Conservation (phyloP, 2,888 invertebrate genomes). For the Sepioteuthis lessoniana region DNA sequence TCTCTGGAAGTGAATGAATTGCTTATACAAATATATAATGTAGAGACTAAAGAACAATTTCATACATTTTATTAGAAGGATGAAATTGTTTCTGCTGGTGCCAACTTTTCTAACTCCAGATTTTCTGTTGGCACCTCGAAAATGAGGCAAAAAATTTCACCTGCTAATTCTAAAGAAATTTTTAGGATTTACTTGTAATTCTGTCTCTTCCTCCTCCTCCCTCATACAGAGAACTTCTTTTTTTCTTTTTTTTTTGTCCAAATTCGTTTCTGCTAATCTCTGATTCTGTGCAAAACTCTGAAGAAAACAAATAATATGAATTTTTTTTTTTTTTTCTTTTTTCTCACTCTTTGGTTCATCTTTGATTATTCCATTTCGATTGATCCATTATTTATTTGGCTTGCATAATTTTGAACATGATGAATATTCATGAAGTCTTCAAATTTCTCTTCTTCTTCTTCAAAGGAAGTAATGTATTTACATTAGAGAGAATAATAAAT, state of each 20-base stretch:
- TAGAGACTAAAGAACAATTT: too few species aligned
- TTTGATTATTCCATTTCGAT: neutral
- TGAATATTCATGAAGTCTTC: too few species aligned
- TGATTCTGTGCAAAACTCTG: neutral
- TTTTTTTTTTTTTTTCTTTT: neutral
- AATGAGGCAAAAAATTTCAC: neutral
- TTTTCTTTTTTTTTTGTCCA: neutral
- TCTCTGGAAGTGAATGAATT: too few species aligned
- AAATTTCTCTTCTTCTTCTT: too few species aligned
- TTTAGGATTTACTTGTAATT: neutral
- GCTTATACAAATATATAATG: too few species aligned
- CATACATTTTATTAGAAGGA: too few species aligned
- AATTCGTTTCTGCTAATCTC: neutral
- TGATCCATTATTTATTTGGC: conserved; percentile 16
- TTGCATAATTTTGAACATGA: neutral
- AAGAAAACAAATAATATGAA: neutral
- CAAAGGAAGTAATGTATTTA: too few species aligned
- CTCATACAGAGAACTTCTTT: too few species aligned
- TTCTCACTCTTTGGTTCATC: neutral
- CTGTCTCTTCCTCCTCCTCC: neutral
- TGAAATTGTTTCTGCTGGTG: neutral
- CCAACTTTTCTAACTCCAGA: neutral
- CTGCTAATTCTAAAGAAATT: neutral
- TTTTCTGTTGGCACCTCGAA: neutral
- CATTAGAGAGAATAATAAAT: too few species aligned